A percentile compares a stretch with the other conserved stretches of the same genome.
These are phyloP conservation scores for Coccyzus lansbergi DNA, from an alignment of 2,797 vertebrate genomes.

Conservation along the genomic window DNA sequence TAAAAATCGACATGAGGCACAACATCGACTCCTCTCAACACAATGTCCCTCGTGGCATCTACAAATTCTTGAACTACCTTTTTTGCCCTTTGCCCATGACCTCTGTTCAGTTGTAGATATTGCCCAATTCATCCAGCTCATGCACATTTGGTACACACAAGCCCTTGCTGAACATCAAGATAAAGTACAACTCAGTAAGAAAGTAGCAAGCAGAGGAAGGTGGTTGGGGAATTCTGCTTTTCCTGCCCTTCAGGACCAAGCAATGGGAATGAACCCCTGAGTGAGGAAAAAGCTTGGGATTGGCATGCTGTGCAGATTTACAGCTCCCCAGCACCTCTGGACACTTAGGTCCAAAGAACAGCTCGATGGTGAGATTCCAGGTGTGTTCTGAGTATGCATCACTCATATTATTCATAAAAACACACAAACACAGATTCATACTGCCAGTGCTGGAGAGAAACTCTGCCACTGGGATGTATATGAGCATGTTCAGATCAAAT, in stretches of 20 bases:
- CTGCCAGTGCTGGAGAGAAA: background rate
- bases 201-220: background rate
- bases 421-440: fast-evolving
- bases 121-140: background rate
- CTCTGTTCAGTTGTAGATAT: background rate
- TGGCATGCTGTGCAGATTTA: background rate
- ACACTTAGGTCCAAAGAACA: background rate
- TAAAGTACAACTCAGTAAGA: background rate
- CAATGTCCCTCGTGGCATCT: background rate
- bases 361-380: background rate
- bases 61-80: background rate
- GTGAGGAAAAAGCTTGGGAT: background rate
- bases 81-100: background rate
- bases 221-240: background rate
- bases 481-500: background rate
- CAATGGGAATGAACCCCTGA: background rate
- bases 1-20: background rate
- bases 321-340: background rate
- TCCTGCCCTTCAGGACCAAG: background rate
- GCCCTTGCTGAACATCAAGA: background rate
- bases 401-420: background rate
- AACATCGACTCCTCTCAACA: background rate
- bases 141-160: too few species aligned
- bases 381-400: background rate
- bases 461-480: background rate